A percentile compares a stretch with the other conserved stretches of the same genome.
Conservation (phyloP, 2,888 invertebrate species). For the Heliconius ismenius region DNA sequence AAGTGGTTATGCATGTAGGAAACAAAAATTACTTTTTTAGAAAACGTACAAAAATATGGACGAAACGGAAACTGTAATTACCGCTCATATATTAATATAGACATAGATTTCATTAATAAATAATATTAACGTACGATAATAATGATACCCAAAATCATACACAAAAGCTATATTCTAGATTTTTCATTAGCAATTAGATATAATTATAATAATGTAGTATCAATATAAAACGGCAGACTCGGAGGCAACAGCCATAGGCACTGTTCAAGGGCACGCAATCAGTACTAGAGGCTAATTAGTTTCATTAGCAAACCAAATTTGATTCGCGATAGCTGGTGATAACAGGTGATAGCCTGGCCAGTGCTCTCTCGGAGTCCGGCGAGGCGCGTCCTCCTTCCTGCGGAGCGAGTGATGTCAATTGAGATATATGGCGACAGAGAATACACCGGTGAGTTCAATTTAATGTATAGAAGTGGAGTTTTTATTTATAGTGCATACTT, state of each 20-base stretch:
- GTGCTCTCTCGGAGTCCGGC: background rate
- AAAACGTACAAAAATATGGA: too few relatives aligned
- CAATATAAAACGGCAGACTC: background rate
- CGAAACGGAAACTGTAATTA: background rate
- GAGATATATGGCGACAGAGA: background rate
- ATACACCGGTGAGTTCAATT: conserved; percentile 10
- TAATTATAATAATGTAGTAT: background rate
- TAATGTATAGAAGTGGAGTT: background rate
- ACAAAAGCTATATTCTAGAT: background rate
- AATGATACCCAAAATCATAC: background rate
- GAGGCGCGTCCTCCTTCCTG: background rate
- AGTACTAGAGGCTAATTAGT: conserved; percentile 16
- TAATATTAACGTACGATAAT: too few relatives aligned
- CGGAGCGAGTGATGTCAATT: background rate
- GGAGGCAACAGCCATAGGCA: background rate
- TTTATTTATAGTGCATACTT: background rate
- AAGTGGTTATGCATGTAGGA: too few relatives aligned
- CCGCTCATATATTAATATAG: background rate
- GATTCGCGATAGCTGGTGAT: conserved; percentile 37
- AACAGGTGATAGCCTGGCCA: conserved; percentile 28
- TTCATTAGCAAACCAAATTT: conserved; percentile 40
- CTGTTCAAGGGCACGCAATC: background rate
- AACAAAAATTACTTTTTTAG: too few relatives aligned
- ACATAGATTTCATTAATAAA: background rate
- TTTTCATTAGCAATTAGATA: background rate